Percentiles rank a stretch among this genome's conserved stretches.
phyloP scores from a whole-genome alignment of 2,888 invertebrate species.

The Drosophila pegasa region DNA sequence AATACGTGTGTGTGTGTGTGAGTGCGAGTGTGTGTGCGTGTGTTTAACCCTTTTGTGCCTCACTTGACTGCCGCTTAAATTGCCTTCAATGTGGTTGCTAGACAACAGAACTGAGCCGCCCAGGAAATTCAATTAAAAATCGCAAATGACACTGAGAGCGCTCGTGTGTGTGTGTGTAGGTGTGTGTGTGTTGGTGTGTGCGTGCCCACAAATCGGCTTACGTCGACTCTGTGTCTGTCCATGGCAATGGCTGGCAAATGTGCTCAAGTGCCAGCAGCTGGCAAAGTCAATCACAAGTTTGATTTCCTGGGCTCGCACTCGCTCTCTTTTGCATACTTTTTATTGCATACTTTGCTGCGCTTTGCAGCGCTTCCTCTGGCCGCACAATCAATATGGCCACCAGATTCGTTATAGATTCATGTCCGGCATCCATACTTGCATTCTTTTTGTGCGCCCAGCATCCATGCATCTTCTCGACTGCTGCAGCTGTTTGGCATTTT shows the following conservation, averaged over 20 bases:
- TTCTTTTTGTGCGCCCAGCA: background rate
- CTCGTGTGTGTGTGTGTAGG: background rate
- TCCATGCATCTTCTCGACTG: conserved; percentile 7
- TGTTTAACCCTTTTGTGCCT: conserved; percentile 39
- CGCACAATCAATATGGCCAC: conserved; percentile 57
- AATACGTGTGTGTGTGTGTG: conserved; percentile 11
- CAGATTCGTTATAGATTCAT: conserved; percentile 72
- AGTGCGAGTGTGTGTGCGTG: conserved; percentile 17
- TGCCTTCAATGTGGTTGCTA: conserved; percentile 35
- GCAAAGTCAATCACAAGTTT: conserved; percentile 72
- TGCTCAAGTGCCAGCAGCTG: conserved; percentile 26
- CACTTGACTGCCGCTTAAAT: conserved; percentile 49
- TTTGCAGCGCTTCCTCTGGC: conserved; percentile 16
- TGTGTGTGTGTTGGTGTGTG: conserved; percentile 1
- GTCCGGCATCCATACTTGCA: conserved; percentile 30
- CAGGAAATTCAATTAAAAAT: conserved; percentile 69
- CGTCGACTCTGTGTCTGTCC: conserved; percentile 31
- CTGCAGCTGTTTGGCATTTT: conserved; percentile 30
- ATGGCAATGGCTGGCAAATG: conserved; percentile 29
- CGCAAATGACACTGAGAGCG: conserved; percentile 48
- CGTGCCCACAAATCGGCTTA: conserved; percentile 66
- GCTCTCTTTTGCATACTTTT: conserved; percentile 33
- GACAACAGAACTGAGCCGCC: conserved; percentile 32
- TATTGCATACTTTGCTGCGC: conserved; percentile 66
- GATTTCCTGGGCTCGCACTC: conserved; percentile 50